Evolutionary conservation across 2,888 invertebrate species (phyloP).

Genomic region (Athalia cordata): DNA sequence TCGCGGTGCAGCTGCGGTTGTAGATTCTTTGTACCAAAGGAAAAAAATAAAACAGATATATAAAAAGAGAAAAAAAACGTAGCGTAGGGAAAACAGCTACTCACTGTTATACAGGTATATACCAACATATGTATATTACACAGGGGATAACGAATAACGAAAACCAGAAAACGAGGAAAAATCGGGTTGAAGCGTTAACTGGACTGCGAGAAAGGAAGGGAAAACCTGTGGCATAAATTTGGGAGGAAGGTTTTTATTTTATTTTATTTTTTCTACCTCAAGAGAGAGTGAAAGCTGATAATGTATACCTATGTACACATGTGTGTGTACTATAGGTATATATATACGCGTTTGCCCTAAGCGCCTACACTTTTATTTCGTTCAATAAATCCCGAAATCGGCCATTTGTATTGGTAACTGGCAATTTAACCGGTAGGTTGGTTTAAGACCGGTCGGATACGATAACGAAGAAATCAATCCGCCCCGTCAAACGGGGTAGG

Average conservation of each 20-base stretch:
- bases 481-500: not conserved
- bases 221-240: conserved; percentile 8
- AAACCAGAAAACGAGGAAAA: too few species aligned
- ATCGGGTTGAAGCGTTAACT: too few species aligned
- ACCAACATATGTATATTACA: too few species aligned
- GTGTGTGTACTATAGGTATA: not conserved
- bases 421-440: not conserved
- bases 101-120: too few species aligned
- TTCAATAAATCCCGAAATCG: not conserved
- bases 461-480: not conserved
- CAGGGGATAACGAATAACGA: too few species aligned
- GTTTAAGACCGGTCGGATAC: conserved; percentile 4
- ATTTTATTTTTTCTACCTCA: not conserved
- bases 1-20: too few species aligned
- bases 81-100: not conserved
- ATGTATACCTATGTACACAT: not conserved
- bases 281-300: not conserved
- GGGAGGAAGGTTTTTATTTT: not conserved
- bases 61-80: not conserved
- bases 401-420: not conserved
- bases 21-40: not conserved
- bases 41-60: not conserved
- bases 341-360: not conserved
- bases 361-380: not conserved
- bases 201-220: too few species aligned